Evolutionary conservation across 2,797 vertebrate genomes (phyloP).

Genomic region (Eupleurogrammus muticus): DNA sequence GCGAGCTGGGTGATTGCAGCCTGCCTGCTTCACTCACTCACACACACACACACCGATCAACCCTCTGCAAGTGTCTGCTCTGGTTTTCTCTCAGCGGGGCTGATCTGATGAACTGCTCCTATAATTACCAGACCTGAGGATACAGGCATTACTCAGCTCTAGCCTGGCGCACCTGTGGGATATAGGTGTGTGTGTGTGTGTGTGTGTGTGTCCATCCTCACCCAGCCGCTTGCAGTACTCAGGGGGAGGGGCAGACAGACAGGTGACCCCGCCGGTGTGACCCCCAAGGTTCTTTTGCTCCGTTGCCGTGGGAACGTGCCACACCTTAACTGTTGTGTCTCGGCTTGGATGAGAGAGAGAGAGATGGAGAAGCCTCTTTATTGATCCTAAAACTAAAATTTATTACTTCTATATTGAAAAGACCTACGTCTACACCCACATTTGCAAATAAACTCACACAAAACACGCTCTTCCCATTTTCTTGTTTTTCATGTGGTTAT

Average conservation of each 20-base stretch:
- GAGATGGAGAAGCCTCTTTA: not conserved
- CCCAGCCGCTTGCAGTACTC: constrained; percentile 84
- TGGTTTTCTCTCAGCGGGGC: constrained; percentile 65
- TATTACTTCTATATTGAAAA: no score
- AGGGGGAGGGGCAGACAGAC: constrained; percentile 79
- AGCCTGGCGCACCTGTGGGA: constrained; percentile 16
- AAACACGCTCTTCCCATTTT: no score
- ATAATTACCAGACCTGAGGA: constrained; percentile 75
- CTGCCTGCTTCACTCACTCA: constrained; percentile 62
- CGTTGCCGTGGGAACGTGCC: constrained; percentile 87
- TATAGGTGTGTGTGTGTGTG: constrained; percentile 1
- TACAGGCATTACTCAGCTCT: constrained; percentile 55
- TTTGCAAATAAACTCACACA: no score
- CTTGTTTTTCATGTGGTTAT: no score
- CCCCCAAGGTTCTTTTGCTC: constrained; percentile 87
- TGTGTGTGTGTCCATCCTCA: constrained; percentile 60
- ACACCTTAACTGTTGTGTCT: constrained; percentile 87
- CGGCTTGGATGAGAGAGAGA: constrained; percentile 67
- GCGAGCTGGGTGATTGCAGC: constrained; percentile 56
- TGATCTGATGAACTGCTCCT: constrained; percentile 74
- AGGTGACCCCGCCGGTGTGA: constrained; percentile 86
- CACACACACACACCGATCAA: constrained; percentile 67
- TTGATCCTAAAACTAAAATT: no score
- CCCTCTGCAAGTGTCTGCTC: constrained; percentile 64
- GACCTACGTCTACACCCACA: no score